A percentile compares a stretch with the other conserved stretches of the same genome.
Conservation (phyloP, 2,888 invertebrate genomes). For the Steinernema scapterisci region DNA sequence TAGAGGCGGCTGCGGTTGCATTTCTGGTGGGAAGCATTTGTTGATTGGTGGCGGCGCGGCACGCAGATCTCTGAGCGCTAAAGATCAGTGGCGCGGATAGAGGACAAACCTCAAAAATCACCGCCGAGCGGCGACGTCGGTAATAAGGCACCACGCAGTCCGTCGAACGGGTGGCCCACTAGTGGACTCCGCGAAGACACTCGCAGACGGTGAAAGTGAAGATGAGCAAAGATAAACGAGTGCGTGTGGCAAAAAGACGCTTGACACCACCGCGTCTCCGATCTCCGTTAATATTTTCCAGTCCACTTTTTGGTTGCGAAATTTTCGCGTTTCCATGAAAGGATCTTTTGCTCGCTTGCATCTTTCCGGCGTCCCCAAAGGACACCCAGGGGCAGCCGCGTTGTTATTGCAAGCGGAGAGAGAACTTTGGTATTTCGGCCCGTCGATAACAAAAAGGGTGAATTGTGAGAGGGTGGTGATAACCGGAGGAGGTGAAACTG, state of each 20-base stretch:
- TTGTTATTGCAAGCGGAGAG: too few relatives aligned
- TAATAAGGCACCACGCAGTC: conserved; percentile 20
- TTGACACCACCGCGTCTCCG: background rate
- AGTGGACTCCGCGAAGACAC: conserved; percentile 21
- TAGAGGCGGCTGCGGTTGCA: background rate
- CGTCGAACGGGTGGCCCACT: conserved; percentile 26
- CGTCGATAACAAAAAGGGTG: too few relatives aligned
- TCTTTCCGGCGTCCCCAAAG: too few relatives aligned
- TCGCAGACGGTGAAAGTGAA: background rate
- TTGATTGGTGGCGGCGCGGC: background rate
- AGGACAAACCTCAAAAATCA: conserved; percentile 19
- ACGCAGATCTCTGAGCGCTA: background rate
- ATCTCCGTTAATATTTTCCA: too few relatives aligned
- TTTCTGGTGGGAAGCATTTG: background rate
- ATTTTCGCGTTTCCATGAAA: too few relatives aligned
- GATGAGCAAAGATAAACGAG: conserved; percentile 27
- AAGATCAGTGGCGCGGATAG: too few relatives aligned
- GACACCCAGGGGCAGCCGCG: too few relatives aligned
- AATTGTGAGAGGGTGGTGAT: too few relatives aligned
- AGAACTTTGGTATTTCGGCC: too few relatives aligned
- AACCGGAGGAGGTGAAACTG: too few relatives aligned
- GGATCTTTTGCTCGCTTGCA: too few relatives aligned
- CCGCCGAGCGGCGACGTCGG: background rate
- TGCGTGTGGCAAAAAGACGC: conserved; percentile 27
- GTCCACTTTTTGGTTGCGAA: too few relatives aligned